Evolutionary conservation across 2,797 vertebrate species (phyloP), one percentile per base, ranked within the genome.

Genomic region (Gallinago nigripennis): DNA sequence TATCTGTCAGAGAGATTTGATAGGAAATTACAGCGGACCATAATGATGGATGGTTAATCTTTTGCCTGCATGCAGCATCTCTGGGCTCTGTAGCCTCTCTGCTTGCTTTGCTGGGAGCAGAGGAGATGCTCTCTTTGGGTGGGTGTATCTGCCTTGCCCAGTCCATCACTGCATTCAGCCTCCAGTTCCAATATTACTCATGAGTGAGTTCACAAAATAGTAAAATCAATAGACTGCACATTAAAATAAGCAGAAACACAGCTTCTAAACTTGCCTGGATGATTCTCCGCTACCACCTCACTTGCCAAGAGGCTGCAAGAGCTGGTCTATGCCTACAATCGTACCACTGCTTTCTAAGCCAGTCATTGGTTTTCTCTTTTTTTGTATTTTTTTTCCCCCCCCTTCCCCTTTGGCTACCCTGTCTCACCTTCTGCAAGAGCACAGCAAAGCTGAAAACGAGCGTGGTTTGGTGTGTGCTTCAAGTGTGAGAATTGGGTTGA

Each of bases 231-330:
- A 80, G 60, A 33, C 45, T 60, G 68, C 14, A 85, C 78, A 75
- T 82, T 45, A 85, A 92, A 96, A 82, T 65, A 84, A 95, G 64
- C 56, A 77, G 86, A 69, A 88, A 58, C 21, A 28, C 17, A 31
- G 64, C 69, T 76, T 46, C 43, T 66, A 61, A 91, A 65, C 50
- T 84, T 90, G 70, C 63, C 51, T 77, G 51, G 39, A 18, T 93
- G 86, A 50, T 77, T 92, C 56, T 88, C 3, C 57, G 37, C 77
- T 70, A 68, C 33, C n/a, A 53, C 20, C 16, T 91, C 25, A 17
- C 91, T 92, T 93, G 41, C 51, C 39, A 77, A 50, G 51, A 79
- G 81, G 28, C 86, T 53, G 35, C 23, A 46, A 60, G 56, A 90
- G 41, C 48, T 71, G 37, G 85, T 89, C 48, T 14, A 8, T 10